Conservation (phyloP, 2,113 vertebrate species). For the Neolamprologus modestus region DNA sequence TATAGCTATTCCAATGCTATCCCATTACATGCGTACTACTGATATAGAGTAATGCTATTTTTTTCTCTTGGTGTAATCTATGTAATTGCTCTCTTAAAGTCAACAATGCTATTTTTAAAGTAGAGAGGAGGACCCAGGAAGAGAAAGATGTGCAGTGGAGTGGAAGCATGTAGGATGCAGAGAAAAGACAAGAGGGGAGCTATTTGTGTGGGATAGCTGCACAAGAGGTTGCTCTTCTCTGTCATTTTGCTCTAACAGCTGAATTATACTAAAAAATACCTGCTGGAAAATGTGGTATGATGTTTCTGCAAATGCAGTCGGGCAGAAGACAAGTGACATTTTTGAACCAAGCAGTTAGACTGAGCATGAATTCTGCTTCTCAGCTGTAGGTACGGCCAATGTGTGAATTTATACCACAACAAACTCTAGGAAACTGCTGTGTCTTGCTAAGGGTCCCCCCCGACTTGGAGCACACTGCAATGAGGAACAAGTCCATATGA, state of each 20-base stretch:
- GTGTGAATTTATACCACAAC: background rate
- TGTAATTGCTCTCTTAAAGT: constrained; percentile 5
- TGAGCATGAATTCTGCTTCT: background rate
- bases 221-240: constrained; percentile 16
- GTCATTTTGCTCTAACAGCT: background rate
- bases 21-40: background rate
- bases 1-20: background rate
- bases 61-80: background rate
- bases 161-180: background rate
- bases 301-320: background rate
- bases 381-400: background rate
- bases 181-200: constrained; percentile 6
- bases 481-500: background rate
- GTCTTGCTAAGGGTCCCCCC: background rate
- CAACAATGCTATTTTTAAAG: constrained; percentile 11
- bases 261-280: background rate
- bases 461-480: background rate
- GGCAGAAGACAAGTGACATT: background rate
- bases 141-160: constrained; percentile 11
- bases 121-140: background rate
- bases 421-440: background rate
- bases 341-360: background rate
- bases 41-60: background rate
- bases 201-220: constrained; percentile 32
- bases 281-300: background rate